Evolutionary conservation across 2,113 vertebrate genomes (phyloP).

Genomic region (Hippocampus guttulatus): DNA sequence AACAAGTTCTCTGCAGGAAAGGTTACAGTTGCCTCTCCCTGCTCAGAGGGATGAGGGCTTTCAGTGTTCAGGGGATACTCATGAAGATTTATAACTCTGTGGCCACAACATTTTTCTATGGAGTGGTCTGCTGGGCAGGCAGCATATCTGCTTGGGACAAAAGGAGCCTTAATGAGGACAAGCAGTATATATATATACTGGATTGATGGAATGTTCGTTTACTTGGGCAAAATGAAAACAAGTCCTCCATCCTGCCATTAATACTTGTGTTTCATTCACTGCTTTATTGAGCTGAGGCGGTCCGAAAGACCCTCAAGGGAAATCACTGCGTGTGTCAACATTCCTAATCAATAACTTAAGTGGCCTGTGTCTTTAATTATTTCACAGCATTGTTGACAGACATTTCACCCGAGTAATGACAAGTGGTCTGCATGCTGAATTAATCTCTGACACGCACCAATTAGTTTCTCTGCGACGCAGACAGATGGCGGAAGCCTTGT

Average conservation of each 20-base stretch:
- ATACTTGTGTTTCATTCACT: not conserved
- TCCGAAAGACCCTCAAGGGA: conserved; percentile 24
- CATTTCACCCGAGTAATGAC: not conserved
- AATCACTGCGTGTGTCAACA: conserved; percentile 33
- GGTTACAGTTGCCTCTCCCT: too few relatives aligned
- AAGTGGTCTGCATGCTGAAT: conserved; percentile 1
- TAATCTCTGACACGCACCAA: not conserved
- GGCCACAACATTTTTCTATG: too few relatives aligned
- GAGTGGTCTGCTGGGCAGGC: too few relatives aligned
- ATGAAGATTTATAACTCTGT: too few relatives aligned
- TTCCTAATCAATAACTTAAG: conserved; percentile 29
- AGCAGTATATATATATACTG: not conserved
- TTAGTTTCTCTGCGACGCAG: not conserved
- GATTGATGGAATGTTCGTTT: not conserved
- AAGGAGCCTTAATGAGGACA: not conserved
- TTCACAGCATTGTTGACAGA: conserved; percentile 9
- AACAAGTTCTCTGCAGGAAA: too few relatives aligned
- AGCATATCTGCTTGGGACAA: too few relatives aligned
- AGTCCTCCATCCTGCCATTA: not conserved
- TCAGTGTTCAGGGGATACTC: too few relatives aligned
- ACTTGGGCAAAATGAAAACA: not conserved
- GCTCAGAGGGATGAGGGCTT: too few relatives aligned
- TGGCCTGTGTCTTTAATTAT: conserved; percentile 28
- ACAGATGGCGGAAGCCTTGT: not conserved
- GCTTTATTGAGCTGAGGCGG: conserved; percentile 1